Percentiles rank a stretch among this genome's conserved stretches.
Conservation (phyloP, 2,113 vertebrate species). For the Phoxinus phoxinus region DNA sequence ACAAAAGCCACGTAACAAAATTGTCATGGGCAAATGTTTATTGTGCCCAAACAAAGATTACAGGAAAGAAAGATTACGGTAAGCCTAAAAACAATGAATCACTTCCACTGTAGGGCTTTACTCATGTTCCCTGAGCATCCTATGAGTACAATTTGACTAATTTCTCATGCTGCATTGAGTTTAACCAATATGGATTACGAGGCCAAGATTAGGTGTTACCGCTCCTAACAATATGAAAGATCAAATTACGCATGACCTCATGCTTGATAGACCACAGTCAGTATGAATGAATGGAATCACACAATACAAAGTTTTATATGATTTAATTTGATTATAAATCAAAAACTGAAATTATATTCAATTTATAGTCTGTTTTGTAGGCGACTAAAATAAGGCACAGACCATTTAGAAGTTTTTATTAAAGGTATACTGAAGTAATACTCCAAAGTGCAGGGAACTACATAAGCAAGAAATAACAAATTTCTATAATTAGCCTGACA, state of each 20-base stretch:
- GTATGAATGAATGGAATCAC: background rate
- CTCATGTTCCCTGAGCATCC: background rate
- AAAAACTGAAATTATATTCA: background rate
- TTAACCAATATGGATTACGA: conserved; percentile 26
- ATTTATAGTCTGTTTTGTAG: too few relatives aligned
- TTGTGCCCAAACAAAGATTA: background rate
- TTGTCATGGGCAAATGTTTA: background rate
- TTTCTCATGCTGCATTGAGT: conserved; percentile 17
- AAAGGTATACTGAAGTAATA: too few relatives aligned
- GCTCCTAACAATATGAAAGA: conserved; percentile 6
- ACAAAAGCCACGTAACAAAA: background rate
- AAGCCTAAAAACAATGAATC: conserved; percentile 5
- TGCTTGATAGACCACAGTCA: background rate
- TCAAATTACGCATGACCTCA: conserved; percentile 36
- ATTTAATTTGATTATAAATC: background rate
- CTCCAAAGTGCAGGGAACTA: background rate
- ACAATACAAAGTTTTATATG: background rate
- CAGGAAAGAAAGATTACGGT: background rate
- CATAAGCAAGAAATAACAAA: background rate
- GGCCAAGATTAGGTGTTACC: background rate
- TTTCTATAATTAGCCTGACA: conserved; percentile 15
- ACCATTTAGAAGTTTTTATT: too few relatives aligned
- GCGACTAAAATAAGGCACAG: too few relatives aligned
- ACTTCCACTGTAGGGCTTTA: background rate
- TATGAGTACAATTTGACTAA: conserved; percentile 26